A percentile compares a stretch with the other conserved stretches of the same genome.
Evolutionary conservation across 1,140 invertebrate genomes (phyloP).

Genomic region (Penaeus indicus): DNA sequence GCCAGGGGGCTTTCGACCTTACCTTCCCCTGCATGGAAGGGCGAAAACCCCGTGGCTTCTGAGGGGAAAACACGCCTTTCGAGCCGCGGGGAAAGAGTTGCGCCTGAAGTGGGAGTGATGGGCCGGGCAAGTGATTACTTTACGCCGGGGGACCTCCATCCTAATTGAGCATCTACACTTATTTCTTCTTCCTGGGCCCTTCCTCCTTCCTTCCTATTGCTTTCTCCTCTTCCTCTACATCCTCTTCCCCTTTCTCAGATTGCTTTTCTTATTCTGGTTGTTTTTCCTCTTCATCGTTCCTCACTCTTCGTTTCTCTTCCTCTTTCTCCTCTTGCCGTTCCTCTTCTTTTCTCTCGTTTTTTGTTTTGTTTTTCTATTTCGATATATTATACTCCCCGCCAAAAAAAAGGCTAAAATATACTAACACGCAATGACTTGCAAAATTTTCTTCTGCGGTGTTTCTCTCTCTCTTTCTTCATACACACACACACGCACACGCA

Average conservation of each 20-base stretch:
- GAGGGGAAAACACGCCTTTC: constrained; percentile 23
- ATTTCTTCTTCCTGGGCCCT: constrained; percentile 42
- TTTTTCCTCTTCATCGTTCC: not conserved
- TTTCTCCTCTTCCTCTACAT: not conserved
- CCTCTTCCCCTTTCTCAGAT: not conserved
- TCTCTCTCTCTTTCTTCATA: too few relatives aligned
- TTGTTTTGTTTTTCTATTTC: not conserved
- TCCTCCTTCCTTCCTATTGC: constrained; percentile 2
- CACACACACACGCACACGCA: too few relatives aligned
- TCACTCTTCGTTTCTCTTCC: not conserved
- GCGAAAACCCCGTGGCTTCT: not conserved
- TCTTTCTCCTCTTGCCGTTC: not conserved
- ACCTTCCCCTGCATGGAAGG: not conserved
- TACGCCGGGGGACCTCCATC: constrained; percentile 51
- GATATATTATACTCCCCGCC: not conserved
- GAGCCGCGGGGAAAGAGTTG: constrained; percentile 31
- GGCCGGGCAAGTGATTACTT: constrained; percentile 56
- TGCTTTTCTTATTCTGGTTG: not conserved
- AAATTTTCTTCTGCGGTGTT: not conserved
- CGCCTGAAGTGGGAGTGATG: constrained; percentile 60
- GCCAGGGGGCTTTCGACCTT: not conserved
- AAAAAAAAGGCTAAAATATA: too few relatives aligned
- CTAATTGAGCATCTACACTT: constrained; percentile 59
- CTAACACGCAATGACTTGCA: not conserved
- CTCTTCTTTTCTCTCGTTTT: not conserved